Evolutionary conservation across 2,113 vertebrate genomes (phyloP).

Genomic region (Melanostigma gelatinosum): DNA sequence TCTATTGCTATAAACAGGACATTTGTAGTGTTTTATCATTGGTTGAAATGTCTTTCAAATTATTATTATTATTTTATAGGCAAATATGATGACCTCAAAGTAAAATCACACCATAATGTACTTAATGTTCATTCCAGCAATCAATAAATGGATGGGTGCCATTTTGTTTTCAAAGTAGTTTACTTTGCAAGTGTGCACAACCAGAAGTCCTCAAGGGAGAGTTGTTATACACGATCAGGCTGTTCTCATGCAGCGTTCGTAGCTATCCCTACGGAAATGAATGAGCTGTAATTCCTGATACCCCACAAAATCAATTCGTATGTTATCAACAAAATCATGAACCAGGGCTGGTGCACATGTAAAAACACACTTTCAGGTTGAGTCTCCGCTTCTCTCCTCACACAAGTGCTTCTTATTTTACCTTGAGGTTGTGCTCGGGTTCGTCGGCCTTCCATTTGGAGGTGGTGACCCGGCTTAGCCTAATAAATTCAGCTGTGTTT

Average conservation of each 20-base stretch:
- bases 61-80: no score
- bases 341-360: neutral
- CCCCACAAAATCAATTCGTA: no score
- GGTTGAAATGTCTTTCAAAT: neutral
- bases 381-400: conserved; percentile 86
- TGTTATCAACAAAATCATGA: no score
- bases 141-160: neutral
- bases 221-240: no score
- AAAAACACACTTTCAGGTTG: conserved; percentile 10
- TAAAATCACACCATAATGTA: neutral
- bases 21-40: neutral
- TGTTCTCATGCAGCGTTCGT: no score
- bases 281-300: no score
- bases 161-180: neutral
- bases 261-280: no score
- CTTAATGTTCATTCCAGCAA: neutral
- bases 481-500: conserved; percentile 91
- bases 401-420: conserved; percentile 90
- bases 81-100: no score
- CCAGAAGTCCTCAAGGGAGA: neutral
- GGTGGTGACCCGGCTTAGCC: conserved; percentile 87
- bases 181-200: neutral
- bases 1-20: neutral
- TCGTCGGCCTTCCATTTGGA: conserved; percentile 91
- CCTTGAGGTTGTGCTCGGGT: conserved; percentile 87